Conservation (phyloP, 2,113 vertebrate genomes). For the Cardinalis cardinalis region DNA sequence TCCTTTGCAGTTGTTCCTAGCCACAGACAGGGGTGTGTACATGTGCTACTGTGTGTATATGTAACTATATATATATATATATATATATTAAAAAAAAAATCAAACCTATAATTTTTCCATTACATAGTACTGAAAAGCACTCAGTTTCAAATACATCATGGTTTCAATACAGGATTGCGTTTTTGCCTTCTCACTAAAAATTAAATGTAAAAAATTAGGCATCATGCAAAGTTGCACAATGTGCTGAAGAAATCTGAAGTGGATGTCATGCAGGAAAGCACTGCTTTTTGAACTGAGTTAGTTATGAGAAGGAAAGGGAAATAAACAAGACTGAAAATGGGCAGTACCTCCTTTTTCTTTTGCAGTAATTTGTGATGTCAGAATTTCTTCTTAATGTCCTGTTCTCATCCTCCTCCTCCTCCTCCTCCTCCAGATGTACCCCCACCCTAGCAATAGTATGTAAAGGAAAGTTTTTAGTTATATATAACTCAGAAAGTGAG, state of each 20-base stretch:
- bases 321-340: background rate
- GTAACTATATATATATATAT: conserved; percentile 40
- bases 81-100: conserved; percentile 26
- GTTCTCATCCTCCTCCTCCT: background rate
- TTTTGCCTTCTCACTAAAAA: background rate
- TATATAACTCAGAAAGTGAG: background rate
- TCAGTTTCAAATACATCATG: conserved; percentile 33
- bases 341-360: background rate
- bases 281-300: background rate
- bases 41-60: background rate
- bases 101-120: conserved; percentile 37
- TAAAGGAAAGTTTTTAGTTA: background rate
- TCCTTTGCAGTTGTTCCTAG: conserved; percentile 62
- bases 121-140: conserved; percentile 39
- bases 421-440: background rate
- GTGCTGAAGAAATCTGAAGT: background rate
- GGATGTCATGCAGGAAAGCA: background rate
- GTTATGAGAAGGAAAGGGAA: background rate
- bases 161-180: conserved; percentile 16
- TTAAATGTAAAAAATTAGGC: background rate
- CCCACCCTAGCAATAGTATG: background rate
- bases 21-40: conserved; percentile 49
- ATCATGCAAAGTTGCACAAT: background rate
- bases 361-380: background rate
- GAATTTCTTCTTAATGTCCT: background rate